Conservation (phyloP, 2,888 invertebrate species). For the Epistrophe grossulariae region DNA sequence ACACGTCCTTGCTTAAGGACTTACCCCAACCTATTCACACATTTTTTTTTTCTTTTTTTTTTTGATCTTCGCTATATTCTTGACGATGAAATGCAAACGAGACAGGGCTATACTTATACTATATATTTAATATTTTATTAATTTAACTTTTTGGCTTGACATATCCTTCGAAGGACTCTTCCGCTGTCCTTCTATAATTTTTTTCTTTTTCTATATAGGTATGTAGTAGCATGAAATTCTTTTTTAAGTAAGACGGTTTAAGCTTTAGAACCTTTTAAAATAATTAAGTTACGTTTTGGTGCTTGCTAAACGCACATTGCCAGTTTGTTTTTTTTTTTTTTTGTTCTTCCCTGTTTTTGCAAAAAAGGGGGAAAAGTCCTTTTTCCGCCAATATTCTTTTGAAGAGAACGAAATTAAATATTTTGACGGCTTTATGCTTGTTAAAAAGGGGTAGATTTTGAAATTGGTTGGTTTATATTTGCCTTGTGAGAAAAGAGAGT, state of each 20-base stretch:
- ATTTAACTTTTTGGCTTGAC: constrained; percentile 47
- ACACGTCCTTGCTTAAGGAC: constrained; percentile 45
- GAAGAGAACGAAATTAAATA: constrained; percentile 58
- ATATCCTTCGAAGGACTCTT: constrained; percentile 36
- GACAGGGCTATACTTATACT: neutral
- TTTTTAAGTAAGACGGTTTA: constrained; percentile 32
- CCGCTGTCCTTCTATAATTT: constrained; percentile 19
- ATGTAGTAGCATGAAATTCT: neutral
- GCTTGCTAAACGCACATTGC: constrained; percentile 64
- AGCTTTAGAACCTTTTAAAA: constrained; percentile 65
- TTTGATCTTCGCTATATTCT: constrained; percentile 20
- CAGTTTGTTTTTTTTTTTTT: constrained; percentile 7
- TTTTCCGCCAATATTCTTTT: constrained; percentile 33
- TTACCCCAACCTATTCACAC: constrained; percentile 47
- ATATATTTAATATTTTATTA: constrained; percentile 63
- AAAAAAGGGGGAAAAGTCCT: constrained; percentile 22
- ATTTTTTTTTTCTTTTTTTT: constrained; percentile 54
- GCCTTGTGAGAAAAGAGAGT: constrained; percentile 35
- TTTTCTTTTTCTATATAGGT: neutral
- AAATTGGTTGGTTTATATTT: constrained; percentile 57
- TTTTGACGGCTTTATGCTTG: constrained; percentile 54
- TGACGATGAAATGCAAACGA: neutral
- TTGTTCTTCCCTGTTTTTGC: neutral
- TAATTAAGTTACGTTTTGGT: constrained; percentile 70
- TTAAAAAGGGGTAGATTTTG: constrained; percentile 57